Evolutionary conservation across 1,140 invertebrate species (phyloP), one percentile per base, ranked within the genome.

Genomic region (Calosoma granatense): DNA sequence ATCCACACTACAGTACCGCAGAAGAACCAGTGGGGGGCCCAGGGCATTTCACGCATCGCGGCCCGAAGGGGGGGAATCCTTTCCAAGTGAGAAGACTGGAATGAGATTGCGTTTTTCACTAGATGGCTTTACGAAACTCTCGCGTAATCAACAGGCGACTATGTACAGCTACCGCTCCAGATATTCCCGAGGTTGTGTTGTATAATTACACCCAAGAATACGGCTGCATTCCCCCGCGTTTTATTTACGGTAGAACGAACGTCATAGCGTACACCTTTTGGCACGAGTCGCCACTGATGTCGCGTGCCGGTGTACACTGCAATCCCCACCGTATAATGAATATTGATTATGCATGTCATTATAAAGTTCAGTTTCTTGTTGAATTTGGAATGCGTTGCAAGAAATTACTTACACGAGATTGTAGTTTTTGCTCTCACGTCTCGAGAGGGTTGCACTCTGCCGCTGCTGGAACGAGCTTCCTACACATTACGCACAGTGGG

Each of bases 361-460:
- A 47, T 47, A 47, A 47, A 47, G 41, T 47, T 47, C 41, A 47
- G 41, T 17, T 47, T 47, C 41, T 47, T 47, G 41, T 17, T 47
- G 9, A 11, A 11, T 9, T 17, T 6, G 41, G 15, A 47, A 11
- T 47, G 9, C 41, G 6, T 36, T 9, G 17, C 41, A 47, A 47
- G 41, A 47, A 47, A 47, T 47, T 47, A 47, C 41, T 47, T 47
- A 47, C 17, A 9, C 41, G 41, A 47, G 41, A 47, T 47, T 47
- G 41, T 47, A 12, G 41, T 47, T 47, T 47, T 47, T 47, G 41
- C 41, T 47, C n/a, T 9, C 26, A 36, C 6, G 26, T 9, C n/a
- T 36, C 26, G n/a, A 36, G 26, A 36, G 26, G 26, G 26, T n/a
- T n/a, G n/a, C n/a, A n/a, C n/a, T n/a, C n/a, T n/a, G n/a, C n/a